Base-by-base conservation (phyloP, 2,888 invertebrate species). In the Euphydryas editha region DNA sequence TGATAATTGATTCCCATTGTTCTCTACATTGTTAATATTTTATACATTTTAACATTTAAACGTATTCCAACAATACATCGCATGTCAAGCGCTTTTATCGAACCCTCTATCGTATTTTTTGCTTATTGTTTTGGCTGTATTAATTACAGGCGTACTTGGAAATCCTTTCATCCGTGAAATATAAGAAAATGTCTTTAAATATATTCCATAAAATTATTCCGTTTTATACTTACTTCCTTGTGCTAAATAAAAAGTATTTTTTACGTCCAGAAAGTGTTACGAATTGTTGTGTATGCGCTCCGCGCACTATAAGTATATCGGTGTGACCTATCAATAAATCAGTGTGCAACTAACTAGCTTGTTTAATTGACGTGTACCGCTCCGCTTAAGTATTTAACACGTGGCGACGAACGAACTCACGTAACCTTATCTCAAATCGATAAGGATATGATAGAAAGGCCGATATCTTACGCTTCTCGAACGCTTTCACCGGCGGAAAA, bases 1-100 rank as follows among this genome's bases (percentile, higher is more conserved):
- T 56, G 51, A 59, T 60, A 62, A 69, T 71, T 65, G 71, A 64
- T 67, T 39, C 20, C 60, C 47, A 59, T 64, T 67, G 62, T 67
- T 62, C 69, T 37, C 39, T 59, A 44, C 21, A 37, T 21, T 47
- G 37, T 49, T 36, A 42, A 44, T 56, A 24, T 57, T 42, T 51
- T 51, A 51, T 51, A 51, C 51, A 51, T 51, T 51, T 51, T 51
- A 51, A 13, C 24, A 51, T 51, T 51, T 51, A 51, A 24, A 51
- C 24, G 24, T n/a, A 24, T 24, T 24, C n/a, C 15, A 51, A 51
- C 51, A 51, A 51, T 51, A 30, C 51, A 8, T 13, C 13, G 30
- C 6, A 49, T 18, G 55, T 49, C 17, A 47, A 47, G 47, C 47
- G 21, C 18, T 47, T 46, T 47, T 20, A 13, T 11, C 47, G 47